Conservation (phyloP, 2,797 vertebrate genomes). For the Acanthornis magna region DNA sequence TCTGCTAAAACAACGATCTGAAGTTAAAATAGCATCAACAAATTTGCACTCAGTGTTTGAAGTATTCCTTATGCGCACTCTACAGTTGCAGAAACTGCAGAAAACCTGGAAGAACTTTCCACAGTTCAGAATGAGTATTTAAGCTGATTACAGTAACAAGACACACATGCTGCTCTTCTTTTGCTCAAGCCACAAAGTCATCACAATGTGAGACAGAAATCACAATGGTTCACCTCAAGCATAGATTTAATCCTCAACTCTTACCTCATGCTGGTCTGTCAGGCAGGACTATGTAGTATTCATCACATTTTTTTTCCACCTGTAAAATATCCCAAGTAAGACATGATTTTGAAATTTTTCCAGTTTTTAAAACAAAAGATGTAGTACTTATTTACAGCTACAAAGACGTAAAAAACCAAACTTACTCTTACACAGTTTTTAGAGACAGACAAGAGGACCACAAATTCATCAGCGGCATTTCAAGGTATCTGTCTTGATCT, state of each 20-base stretch:
- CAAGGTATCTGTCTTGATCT: background rate
- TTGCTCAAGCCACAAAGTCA: background rate
- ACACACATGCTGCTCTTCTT: background rate
- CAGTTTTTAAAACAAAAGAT: background rate
- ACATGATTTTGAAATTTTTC: background rate
- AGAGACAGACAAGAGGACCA: background rate
- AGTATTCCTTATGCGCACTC: background rate
- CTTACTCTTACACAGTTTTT: background rate
- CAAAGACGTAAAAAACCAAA: background rate
- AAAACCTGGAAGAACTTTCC: background rate
- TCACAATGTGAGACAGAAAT: background rate
- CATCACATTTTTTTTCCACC: background rate
- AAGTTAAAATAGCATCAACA: conserved; percentile 1
- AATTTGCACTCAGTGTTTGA: background rate
- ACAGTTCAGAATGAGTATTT: background rate
- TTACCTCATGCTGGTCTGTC: background rate
- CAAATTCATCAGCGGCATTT: background rate
- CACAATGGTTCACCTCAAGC: background rate
- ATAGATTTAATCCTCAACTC: background rate
- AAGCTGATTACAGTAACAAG: background rate
- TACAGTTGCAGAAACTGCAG: background rate
- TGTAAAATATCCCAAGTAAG: background rate
- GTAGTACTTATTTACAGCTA: background rate
- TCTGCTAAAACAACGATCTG: background rate
- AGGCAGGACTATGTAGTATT: background rate